These are phyloP conservation scores for Egretta garzetta DNA, from an alignment of 2,113 vertebrate genomes.

Conservation along the genomic window DNA sequence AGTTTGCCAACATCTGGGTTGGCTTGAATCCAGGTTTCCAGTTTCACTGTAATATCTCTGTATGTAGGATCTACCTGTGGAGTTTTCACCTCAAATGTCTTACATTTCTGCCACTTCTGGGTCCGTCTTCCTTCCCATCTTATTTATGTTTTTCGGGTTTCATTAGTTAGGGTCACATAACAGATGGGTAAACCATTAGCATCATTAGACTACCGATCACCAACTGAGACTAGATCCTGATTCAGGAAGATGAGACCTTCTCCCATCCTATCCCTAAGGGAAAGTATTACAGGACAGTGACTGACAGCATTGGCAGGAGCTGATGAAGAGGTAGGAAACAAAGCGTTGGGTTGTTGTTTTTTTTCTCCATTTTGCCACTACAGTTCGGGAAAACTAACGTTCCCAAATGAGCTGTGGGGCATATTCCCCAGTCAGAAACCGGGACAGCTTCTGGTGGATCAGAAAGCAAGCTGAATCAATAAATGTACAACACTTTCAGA, in stretches of 20 bases:
- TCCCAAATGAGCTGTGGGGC: background rate
- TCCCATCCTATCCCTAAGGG: background rate
- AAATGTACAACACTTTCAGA: conserved; percentile 36
- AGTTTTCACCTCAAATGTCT: background rate
- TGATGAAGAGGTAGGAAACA: background rate
- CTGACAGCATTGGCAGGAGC: background rate
- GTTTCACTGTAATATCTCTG: background rate
- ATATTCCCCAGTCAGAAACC: background rate
- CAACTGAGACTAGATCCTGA: background rate
- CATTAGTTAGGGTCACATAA: background rate
- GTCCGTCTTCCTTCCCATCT: background rate
- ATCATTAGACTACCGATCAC: background rate
- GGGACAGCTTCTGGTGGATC: background rate
- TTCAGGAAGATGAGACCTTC: background rate
- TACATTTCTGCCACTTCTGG: background rate
- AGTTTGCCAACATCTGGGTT: background rate
- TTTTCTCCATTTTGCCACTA: background rate
- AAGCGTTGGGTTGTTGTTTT: too few species aligned
- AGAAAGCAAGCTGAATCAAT: conserved; percentile 18
- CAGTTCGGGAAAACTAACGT: background rate
- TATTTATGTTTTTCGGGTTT: background rate
- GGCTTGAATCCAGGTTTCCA: background rate
- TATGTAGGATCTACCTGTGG: background rate
- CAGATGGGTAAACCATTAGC: background rate
- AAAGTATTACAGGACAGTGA: background rate